phyloP scores from a whole-genome alignment of 1,140 invertebrate genomes.

The Temnothorax longispinosus region DNA sequence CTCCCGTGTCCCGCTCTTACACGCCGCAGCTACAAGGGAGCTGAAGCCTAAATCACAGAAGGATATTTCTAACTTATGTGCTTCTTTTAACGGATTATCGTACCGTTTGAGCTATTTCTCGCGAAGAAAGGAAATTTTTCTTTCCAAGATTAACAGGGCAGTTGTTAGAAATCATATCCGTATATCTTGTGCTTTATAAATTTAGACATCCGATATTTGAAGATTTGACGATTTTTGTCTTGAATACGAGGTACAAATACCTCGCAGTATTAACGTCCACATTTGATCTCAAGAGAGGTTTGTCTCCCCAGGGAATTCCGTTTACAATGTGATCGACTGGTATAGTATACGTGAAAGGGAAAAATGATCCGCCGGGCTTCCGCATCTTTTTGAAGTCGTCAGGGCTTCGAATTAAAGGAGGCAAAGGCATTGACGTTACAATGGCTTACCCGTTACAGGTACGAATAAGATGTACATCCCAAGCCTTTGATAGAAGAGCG shows the following conservation, averaged over 20 bases:
- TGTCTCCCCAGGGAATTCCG: neutral
- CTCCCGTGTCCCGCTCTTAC: neutral
- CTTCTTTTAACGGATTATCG: neutral
- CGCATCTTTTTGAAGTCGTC: slow-evolving; percentile 43
- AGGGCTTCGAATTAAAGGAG: slow-evolving; percentile 17
- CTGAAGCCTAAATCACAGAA: slow-evolving; percentile 12
- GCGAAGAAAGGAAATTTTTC: neutral
- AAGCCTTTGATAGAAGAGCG: neutral
- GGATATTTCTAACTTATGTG: slow-evolving; percentile 41
- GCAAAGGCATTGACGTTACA: neutral
- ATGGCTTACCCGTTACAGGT: neutral
- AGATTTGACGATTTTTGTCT: neutral
- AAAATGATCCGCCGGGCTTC: slow-evolving; percentile 30
- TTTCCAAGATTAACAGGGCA: neutral
- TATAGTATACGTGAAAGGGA: slow-evolving; percentile 13
- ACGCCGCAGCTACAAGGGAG: neutral
- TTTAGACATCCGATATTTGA: neutral
- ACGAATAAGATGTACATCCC: slow-evolving; percentile 14
- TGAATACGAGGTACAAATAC: neutral
- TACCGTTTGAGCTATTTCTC: neutral
- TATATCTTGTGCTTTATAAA: neutral
- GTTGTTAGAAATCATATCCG: too few relatives aligned
- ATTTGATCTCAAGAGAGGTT: neutral
- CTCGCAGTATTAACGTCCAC: neutral
- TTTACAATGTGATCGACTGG: slow-evolving; percentile 37